A percentile compares a stretch with the other conserved stretches of the same genome.
Evolutionary conservation across 2,888 invertebrate species (phyloP).

Genomic region (Harmothoe impar): DNA sequence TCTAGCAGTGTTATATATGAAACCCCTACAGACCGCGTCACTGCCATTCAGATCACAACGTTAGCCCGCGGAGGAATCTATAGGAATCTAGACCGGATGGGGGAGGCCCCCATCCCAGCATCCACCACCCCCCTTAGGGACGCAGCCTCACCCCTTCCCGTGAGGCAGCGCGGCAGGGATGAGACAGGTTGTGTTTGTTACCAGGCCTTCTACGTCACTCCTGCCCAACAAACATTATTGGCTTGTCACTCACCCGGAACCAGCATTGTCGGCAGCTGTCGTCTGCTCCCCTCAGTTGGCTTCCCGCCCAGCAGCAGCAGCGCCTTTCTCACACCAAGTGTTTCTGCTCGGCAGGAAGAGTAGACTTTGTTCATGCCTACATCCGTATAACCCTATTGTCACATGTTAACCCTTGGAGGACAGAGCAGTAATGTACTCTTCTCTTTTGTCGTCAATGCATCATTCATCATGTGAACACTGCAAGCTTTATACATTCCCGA

Average conservation of each 20-base stretch:
- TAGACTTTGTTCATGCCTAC: no score
- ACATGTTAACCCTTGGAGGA: no score
- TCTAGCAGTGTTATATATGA: not conserved
- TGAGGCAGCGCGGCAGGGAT: not conserved
- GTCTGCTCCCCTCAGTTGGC: slow-evolving; percentile 5
- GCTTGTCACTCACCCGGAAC: not conserved
- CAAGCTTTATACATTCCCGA: no score
- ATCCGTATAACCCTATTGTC: no score
- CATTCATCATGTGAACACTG: no score
- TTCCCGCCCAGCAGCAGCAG: not conserved
- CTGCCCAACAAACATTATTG: slow-evolving; percentile 20
- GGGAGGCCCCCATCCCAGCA: not conserved
- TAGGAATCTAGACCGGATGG: not conserved
- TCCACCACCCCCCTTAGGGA: not conserved
- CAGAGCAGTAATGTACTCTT: no score
- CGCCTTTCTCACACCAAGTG: no score
- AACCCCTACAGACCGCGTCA: not conserved
- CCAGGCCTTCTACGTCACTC: not conserved
- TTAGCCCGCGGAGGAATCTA: slow-evolving; percentile 6
- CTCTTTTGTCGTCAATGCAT: no score
- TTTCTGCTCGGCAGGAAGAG: no score
- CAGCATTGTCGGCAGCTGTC: not conserved
- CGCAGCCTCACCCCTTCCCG: not conserved
- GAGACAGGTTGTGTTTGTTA: not conserved
- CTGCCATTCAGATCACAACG: not conserved